A percentile compares a stretch with the other conserved stretches of the same genome.
These are phyloP conservation scores for Catharus minimus DNA, from an alignment of 2,113 vertebrate genomes.

Conservation along the genomic window DNA sequence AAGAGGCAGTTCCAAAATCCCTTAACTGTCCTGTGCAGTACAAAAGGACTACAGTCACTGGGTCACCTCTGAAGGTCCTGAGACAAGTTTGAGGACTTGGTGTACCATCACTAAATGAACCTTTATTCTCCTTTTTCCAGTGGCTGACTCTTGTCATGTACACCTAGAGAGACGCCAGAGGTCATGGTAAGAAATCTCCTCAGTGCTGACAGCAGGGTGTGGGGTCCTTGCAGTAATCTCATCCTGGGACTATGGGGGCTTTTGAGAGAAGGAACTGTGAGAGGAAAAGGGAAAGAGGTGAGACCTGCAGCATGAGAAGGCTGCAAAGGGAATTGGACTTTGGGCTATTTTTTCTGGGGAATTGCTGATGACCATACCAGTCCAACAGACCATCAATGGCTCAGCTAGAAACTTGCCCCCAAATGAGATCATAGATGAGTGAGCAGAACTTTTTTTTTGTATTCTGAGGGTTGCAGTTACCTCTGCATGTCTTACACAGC, in stretches of 20 bases:
- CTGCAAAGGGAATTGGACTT: not conserved
- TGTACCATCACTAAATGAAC: not conserved
- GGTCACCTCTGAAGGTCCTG: not conserved
- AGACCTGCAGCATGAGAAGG: not conserved
- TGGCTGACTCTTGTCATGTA: conserved; percentile 69
- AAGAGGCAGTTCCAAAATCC: not conserved
- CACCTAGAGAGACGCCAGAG: not conserved
- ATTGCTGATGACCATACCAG: not conserved
- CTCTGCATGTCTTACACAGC: not conserved
- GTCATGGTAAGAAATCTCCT: conserved; percentile 39
- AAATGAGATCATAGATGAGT: not conserved
- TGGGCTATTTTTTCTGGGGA: not conserved
- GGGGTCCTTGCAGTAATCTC: not conserved
- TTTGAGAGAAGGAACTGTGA: not conserved
- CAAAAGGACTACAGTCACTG: not conserved
- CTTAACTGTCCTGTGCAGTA: not conserved
- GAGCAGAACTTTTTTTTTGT: not conserved
- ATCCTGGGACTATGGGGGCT: not conserved
- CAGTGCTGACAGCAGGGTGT: not conserved
- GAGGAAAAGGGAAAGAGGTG: not conserved
- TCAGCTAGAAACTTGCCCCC: not conserved
- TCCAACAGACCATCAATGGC: not conserved
- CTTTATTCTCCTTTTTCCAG: conserved; percentile 24
- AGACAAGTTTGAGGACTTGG: not conserved
- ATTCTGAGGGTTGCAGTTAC: not conserved